A percentile compares a stretch with the other conserved stretches of the same genome.
Conservation (phyloP, 1,140 invertebrate species). For the Phthorimaea operculella region DNA sequence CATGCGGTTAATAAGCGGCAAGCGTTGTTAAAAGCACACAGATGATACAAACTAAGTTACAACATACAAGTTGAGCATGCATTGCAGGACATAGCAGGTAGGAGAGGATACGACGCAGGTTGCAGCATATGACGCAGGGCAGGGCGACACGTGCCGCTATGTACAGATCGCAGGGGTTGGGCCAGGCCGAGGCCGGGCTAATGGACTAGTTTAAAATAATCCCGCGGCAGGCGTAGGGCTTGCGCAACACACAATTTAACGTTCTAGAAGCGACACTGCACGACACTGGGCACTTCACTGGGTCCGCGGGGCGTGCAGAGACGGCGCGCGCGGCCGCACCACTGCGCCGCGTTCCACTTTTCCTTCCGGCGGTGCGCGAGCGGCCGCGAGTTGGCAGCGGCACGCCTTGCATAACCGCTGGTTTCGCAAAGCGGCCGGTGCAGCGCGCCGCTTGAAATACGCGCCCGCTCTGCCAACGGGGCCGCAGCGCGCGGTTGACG, state of each 20-base stretch:
- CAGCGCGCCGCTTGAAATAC: constrained; percentile 58
- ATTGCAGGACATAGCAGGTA: neutral
- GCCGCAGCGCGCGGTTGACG: constrained; percentile 34
- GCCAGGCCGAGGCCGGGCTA: constrained; percentile 32
- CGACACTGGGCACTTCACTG: constrained; percentile 60
- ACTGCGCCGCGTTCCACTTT: constrained; percentile 66
- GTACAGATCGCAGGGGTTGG: constrained; percentile 28
- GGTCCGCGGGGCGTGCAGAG: constrained; percentile 45
- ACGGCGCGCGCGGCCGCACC: constrained; percentile 55
- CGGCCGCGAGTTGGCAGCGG: constrained; percentile 60
- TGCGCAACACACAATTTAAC: constrained; percentile 55
- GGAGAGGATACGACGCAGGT: neutral
- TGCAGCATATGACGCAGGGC: constrained; percentile 15
- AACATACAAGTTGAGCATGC: neutral
- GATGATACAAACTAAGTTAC: neutral
- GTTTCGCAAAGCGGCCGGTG: constrained; percentile 60
- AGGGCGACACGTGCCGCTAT: constrained; percentile 36
- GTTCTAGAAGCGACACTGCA: constrained; percentile 63
- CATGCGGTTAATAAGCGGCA: neutral
- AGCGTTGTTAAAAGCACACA: neutral
- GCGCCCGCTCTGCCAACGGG: constrained; percentile 38
- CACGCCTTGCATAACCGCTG: constrained; percentile 59
- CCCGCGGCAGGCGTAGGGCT: constrained; percentile 56
- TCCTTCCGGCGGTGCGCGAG: constrained; percentile 60
- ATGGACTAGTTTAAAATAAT: constrained; percentile 62